Conservation (phyloP, 1,140 invertebrate species). For the Drosophila orosa region DNA sequence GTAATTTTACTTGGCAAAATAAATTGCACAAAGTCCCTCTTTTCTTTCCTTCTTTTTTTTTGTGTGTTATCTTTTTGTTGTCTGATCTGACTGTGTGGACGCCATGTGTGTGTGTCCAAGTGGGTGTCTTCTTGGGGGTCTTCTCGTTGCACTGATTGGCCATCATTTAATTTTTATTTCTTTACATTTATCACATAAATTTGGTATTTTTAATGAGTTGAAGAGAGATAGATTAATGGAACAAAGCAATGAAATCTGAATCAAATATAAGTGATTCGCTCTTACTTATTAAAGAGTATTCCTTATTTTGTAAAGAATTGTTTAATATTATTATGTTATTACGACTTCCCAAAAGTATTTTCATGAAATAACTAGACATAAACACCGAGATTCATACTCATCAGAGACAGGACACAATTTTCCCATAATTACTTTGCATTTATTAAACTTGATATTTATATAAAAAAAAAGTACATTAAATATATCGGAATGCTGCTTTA, state of each 20-base stretch:
- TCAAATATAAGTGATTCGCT: background rate
- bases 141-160: constrained; percentile 60
- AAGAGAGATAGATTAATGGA: background rate
- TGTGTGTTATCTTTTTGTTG: constrained; percentile 34
- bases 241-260: background rate
- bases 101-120: constrained; percentile 16
- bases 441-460: background rate
- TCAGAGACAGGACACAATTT: background rate
- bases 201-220: background rate
- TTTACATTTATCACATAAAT: constrained; percentile 30
- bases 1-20: constrained; percentile 82
- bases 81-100: constrained; percentile 46
- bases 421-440: background rate
- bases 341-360: background rate
- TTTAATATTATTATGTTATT: too few species aligned
- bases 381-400: background rate
- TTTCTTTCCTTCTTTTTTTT: constrained; percentile 34
- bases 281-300: background rate
- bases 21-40: constrained; percentile 75
- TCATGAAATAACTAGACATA: too few species aligned
- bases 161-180: constrained; percentile 65
- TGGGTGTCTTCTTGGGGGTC: constrained; percentile 16
- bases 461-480: background rate
- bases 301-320: background rate
- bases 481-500: background rate